phyloP scores from a whole-genome alignment of 2,888 invertebrate species.

The Amblyjoppa fuscipennis region DNA sequence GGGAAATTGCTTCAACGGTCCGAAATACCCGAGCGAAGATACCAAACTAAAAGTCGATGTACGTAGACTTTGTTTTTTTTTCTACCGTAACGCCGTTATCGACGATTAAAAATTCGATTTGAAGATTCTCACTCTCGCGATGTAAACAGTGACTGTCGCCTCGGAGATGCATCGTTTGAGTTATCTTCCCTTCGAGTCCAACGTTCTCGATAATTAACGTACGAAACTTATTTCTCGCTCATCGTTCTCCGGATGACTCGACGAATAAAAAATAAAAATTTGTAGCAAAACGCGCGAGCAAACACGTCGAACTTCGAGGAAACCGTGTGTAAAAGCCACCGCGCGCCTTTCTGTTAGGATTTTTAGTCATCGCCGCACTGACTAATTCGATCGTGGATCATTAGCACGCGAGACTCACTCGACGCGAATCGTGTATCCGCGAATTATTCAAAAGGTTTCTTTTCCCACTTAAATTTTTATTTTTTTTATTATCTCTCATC shows the following conservation, averaged over 20 bases:
- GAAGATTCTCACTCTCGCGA: not conserved
- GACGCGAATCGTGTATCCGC: constrained; percentile 3
- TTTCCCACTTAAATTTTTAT: no score
- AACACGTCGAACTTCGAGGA: not conserved
- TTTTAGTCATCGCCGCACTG: constrained; percentile 15
- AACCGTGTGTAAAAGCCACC: not conserved
- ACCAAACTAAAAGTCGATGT: not conserved
- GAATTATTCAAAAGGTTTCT: not conserved
- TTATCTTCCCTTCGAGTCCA: not conserved
- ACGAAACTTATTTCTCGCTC: not conserved
- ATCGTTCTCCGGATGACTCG: not conserved
- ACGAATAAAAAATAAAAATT: not conserved
- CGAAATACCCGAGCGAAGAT: constrained; percentile 29
- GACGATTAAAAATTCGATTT: not conserved
- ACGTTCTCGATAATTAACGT: not conserved
- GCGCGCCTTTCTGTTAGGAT: not conserved
- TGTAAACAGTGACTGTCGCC: not conserved
- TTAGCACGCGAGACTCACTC: not conserved
- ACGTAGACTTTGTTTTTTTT: no score
- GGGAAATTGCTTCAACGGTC: constrained; percentile 52
- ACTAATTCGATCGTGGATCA: not conserved
- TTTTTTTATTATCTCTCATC: constrained; percentile 18
- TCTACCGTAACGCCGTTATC: not conserved
- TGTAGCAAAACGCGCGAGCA: not conserved
- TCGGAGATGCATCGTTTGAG: not conserved